phyloP scores from a whole-genome alignment of 53 echinoderm and acorn worm species.

The Paracentrotus lividus region DNA sequence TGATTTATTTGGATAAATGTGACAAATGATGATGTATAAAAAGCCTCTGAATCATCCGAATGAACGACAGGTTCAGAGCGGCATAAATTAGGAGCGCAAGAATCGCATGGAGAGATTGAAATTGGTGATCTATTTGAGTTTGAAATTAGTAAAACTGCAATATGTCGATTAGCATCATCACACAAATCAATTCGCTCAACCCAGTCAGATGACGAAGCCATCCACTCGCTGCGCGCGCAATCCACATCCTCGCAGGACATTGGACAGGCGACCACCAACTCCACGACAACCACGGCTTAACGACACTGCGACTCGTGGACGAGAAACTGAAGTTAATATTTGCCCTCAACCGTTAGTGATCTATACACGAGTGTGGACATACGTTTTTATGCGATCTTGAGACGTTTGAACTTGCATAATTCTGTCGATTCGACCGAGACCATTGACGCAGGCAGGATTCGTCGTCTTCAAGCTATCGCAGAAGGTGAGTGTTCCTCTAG shows the following conservation, averaged over 20 bases:
- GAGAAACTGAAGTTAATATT: constrained; percentile 91
- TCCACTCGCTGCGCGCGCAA: constrained; percentile 40
- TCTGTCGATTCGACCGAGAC: constrained; percentile 94
- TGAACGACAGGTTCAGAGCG: too few relatives aligned
- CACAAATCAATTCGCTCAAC: neutral
- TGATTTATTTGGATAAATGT: too few relatives aligned
- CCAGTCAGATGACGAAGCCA: constrained; percentile 18
- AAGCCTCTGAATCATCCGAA: too few relatives aligned
- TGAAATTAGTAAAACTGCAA: too few relatives aligned
- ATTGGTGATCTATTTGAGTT: too few relatives aligned
- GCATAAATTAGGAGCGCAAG: neutral
- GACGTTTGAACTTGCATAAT: constrained; percentile 84
- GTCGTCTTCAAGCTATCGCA: constrained; percentile 85
- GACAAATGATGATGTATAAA: too few relatives aligned
- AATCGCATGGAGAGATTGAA: neutral
- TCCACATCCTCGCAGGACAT: constrained; percentile 82
- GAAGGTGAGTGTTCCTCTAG: constrained; percentile 85
- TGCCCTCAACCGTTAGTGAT: constrained; percentile 96
- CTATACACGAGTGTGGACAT: constrained; percentile 97
- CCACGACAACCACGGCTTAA: constrained; percentile 91
- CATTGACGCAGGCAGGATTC: constrained; percentile 87
- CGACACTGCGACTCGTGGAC: constrained; percentile 92
- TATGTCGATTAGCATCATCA: too few relatives aligned
- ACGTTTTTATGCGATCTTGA: constrained; percentile 89
- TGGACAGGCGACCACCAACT: constrained; percentile 94